phyloP scores from a whole-genome alignment of 2,797 vertebrate species.

The Psittacula echo region DNA sequence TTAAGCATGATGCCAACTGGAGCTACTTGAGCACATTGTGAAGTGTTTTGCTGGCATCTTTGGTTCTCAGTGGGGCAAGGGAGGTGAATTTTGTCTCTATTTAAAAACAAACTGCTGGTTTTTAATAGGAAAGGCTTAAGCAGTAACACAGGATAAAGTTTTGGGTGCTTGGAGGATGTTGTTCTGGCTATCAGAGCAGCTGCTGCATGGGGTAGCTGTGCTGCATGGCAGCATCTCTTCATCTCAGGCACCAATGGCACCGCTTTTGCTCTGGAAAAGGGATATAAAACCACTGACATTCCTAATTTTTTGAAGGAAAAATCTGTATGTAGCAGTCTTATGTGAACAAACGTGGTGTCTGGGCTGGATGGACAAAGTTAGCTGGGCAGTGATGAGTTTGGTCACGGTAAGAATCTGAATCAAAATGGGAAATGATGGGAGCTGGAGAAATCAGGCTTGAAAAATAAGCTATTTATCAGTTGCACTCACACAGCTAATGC shows the following conservation, averaged over 20 bases:
- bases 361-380: not conserved
- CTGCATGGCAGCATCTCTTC: not conserved
- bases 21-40: not conserved
- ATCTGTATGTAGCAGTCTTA: not conserved
- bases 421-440: not conserved
- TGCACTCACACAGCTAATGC: not conserved
- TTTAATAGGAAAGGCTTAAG: not conserved
- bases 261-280: not conserved
- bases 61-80: accelerated
- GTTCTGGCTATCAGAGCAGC: not conserved
- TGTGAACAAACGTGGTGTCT: not conserved
- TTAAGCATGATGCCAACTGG: not conserved
- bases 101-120: not conserved
- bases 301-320: not conserved
- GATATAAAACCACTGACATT: not conserved
- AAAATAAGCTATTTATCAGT: not conserved
- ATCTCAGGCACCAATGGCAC: not conserved
- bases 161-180: not conserved
- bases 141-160: not conserved
- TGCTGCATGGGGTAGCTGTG: not conserved
- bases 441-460: not conserved
- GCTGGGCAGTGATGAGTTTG: not conserved
- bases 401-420: not conserved
- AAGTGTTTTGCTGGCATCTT: not conserved
- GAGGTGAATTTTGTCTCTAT: not conserved